Percentiles rank a stretch among this genome's conserved stretches.
phyloP scores from a whole-genome alignment of 2,113 vertebrate species.

The Ophiodon elongatus region DNA sequence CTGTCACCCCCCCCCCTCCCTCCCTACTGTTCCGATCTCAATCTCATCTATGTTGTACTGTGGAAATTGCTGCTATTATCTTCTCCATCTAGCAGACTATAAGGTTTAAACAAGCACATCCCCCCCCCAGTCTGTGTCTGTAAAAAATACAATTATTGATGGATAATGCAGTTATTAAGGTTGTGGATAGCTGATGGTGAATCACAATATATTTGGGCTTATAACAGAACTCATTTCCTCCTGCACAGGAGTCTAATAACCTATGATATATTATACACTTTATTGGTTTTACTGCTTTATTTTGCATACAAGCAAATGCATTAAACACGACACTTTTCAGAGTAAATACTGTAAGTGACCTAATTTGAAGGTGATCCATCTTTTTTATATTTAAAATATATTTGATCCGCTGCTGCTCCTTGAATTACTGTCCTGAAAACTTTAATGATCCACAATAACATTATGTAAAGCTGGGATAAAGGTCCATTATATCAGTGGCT shows the following conservation, averaged over 20 bases:
- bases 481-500: conserved; percentile 6
- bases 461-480: neutral
- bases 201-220: neutral
- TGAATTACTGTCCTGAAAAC: conserved; percentile 1
- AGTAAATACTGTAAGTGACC: neutral
- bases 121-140: neutral
- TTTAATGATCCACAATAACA: conserved; percentile 24
- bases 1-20: too few species aligned
- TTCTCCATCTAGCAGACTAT: neutral
- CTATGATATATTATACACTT: neutral
- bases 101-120: neutral
- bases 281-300: neutral
- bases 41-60: neutral
- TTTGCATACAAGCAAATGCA: too few species aligned
- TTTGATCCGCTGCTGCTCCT: neutral
- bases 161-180: neutral
- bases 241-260: neutral
- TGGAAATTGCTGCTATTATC: neutral
- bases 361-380: neutral
- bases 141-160: neutral
- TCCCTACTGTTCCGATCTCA: neutral
- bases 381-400: neutral
- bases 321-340: neutral
- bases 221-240: neutral
- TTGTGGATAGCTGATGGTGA: neutral